Percentiles rank a stretch among this genome's conserved stretches.
phyloP scores from a whole-genome alignment of 1,140 invertebrate species.

The Dryas iulia region DNA sequence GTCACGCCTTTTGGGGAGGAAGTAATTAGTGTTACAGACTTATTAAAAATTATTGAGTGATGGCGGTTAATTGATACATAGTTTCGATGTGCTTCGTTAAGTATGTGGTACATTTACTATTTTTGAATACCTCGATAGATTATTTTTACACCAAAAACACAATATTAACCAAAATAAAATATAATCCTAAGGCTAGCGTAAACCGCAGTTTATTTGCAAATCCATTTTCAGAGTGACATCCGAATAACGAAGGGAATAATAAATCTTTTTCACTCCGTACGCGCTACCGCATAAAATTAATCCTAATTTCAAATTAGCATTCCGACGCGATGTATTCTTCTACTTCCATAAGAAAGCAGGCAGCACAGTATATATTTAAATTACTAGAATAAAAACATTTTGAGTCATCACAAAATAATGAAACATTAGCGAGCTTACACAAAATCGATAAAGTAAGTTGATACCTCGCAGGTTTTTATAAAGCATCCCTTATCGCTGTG shows the following conservation, averaged over 20 bases:
- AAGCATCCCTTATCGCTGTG: conserved; percentile 71
- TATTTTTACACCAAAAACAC: background rate
- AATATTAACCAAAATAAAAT: background rate
- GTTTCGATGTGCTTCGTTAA: conserved; percentile 32
- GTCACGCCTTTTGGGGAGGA: conserved; percentile 69
- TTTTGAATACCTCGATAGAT: background rate
- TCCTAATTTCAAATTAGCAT: conserved; percentile 53
- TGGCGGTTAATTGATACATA: conserved; percentile 66
- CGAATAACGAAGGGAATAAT: conserved; percentile 59
- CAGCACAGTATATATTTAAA: conserved; percentile 20
- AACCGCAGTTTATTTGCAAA: conserved; percentile 21
- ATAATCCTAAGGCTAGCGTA: background rate
- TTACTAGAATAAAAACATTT: conserved; percentile 25
- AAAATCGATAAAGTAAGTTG: conserved; percentile 57
- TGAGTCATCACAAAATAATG: conserved; percentile 24
- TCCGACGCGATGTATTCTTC: conserved; percentile 25
- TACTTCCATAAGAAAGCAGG: conserved; percentile 19
- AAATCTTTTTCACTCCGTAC: conserved; percentile 51
- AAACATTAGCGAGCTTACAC: conserved; percentile 39
- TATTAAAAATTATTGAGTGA: conserved; percentile 80
- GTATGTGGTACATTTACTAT: conserved; percentile 17
- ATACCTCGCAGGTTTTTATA: conserved; percentile 59
- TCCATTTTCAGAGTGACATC: conserved; percentile 47
- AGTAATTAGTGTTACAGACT: conserved; percentile 74
- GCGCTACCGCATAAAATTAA: conserved; percentile 59